Percentiles rank a stretch among this genome's conserved stretches.
phyloP scores from a whole-genome alignment of 2,113 vertebrate species.

The Amblyornis subalaris region DNA sequence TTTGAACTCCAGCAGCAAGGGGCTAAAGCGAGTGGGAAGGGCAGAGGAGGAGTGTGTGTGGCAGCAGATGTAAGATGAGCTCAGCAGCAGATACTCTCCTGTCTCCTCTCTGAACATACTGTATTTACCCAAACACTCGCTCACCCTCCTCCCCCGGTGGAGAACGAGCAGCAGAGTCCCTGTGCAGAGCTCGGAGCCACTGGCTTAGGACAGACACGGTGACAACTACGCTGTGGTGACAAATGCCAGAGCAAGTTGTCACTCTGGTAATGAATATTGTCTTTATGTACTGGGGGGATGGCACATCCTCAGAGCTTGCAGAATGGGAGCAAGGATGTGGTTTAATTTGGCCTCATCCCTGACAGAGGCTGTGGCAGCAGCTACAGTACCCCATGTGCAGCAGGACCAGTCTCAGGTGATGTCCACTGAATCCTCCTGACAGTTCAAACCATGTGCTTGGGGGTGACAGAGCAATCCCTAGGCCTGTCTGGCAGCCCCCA shows the following conservation, averaged over 20 bases:
- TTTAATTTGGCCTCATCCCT: neutral
- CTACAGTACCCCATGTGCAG: neutral
- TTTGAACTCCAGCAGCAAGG: neutral
- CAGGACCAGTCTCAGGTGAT: neutral
- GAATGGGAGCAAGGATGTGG: neutral
- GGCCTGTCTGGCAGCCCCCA: neutral
- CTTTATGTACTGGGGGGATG: neutral
- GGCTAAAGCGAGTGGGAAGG: neutral
- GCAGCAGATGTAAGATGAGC: slow-evolving; percentile 30
- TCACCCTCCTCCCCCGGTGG: neutral
- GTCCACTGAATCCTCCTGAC: neutral
- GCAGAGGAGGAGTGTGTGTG: slow-evolving; percentile 15
- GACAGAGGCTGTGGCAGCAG: fast-evolving
- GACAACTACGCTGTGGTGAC: neutral
- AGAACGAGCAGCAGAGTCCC: neutral
- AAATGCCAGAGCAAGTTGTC: neutral
- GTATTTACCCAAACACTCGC: neutral
- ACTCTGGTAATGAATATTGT: neutral
- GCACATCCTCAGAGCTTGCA: neutral
- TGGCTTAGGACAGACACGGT: neutral
- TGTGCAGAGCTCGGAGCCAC: neutral
- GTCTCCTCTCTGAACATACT: slow-evolving; percentile 8
- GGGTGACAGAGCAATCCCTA: neutral
- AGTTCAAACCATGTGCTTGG: neutral
- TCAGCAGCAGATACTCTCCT: neutral